A percentile compares a stretch with the other conserved stretches of the same genome.
phyloP scores from a whole-genome alignment of 2,797 vertebrate genomes.

The Lophius americanus region DNA sequence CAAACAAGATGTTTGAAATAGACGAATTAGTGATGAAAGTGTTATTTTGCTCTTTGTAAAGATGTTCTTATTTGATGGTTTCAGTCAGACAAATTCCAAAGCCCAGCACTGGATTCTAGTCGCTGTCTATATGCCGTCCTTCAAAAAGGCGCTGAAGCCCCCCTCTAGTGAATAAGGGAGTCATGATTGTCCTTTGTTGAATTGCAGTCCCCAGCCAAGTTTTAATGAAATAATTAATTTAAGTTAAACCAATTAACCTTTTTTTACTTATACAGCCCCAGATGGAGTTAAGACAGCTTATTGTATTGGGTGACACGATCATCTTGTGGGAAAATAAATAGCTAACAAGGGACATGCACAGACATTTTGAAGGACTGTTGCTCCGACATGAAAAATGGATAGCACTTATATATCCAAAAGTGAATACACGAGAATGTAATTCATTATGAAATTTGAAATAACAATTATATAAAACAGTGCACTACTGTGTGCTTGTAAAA shows the following conservation, averaged over 20 bases:
- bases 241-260: slow-evolving; percentile 75
- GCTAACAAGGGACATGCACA: slow-evolving; percentile 4
- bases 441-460: too few species aligned
- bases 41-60: neutral
- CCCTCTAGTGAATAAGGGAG: slow-evolving; percentile 49
- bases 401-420: too few species aligned
- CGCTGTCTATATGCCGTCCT: neutral
- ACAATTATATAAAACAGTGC: too few species aligned
- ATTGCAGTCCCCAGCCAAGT: slow-evolving; percentile 43
- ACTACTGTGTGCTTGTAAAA: too few species aligned
- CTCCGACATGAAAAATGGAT: too few species aligned
- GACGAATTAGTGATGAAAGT: neutral
- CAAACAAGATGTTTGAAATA: neutral
- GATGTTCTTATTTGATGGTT: neutral
- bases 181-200: slow-evolving; percentile 51
- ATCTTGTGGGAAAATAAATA: slow-evolving; percentile 47
- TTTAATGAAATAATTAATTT: slow-evolving; percentile 69
- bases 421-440: too few species aligned
- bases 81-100: neutral
- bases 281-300: slow-evolving; percentile 63
- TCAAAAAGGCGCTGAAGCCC: slow-evolving; percentile 17
- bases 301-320: slow-evolving; percentile 35
- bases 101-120: neutral
- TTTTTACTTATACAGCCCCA: slow-evolving; percentile 67
- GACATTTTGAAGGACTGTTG: neutral